Percentiles rank a stretch among this genome's conserved stretches.
These are phyloP conservation scores for Drosophila persimilis DNA, from an alignment of 1,140 invertebrate genomes.

Conservation along the genomic window DNA sequence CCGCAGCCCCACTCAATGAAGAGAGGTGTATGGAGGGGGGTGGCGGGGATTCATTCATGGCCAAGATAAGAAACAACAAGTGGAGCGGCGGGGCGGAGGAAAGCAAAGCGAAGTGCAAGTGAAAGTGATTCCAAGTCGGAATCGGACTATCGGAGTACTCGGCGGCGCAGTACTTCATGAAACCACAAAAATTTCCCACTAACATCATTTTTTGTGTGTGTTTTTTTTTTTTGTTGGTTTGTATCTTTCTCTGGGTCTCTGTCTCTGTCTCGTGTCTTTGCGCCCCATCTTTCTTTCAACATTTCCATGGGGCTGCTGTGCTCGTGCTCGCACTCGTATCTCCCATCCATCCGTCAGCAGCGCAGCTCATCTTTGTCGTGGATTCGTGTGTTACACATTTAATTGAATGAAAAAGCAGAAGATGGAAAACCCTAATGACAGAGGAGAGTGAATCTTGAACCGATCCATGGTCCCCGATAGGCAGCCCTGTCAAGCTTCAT, in stretches of 20 bases:
- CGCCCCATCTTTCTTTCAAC: constrained; percentile 42
- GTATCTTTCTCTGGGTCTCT: constrained; percentile 36
- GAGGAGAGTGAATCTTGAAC: constrained; percentile 53
- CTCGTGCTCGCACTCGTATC: constrained; percentile 34
- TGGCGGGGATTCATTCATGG: constrained; percentile 63
- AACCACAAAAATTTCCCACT: constrained; percentile 76
- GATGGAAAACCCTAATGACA: constrained; percentile 41
- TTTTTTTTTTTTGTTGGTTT: constrained; percentile 61
- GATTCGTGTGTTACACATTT: constrained; percentile 58
- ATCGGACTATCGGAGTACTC: constrained; percentile 7
- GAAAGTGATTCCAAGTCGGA: constrained; percentile 56
- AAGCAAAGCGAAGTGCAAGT: constrained; percentile 67
- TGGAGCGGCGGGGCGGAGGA: constrained; percentile 4
- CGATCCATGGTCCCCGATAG: constrained; percentile 48
- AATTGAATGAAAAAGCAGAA: constrained; percentile 60
- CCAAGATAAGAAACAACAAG: constrained; percentile 40
- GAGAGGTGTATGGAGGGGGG: not conserved
- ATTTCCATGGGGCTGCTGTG: constrained; percentile 38
- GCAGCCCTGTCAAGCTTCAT: constrained; percentile 44
- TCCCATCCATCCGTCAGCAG: constrained; percentile 58
- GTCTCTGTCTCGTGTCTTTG: constrained; percentile 9
- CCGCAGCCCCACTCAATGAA: constrained; percentile 9
- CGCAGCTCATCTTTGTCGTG: constrained; percentile 47
- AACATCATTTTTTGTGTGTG: constrained; percentile 70
- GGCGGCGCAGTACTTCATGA: constrained; percentile 58